A percentile compares a stretch with the other conserved stretches of the same genome.
Conservation (phyloP, 2,888 invertebrate species). For the Pandemis heparana region DNA sequence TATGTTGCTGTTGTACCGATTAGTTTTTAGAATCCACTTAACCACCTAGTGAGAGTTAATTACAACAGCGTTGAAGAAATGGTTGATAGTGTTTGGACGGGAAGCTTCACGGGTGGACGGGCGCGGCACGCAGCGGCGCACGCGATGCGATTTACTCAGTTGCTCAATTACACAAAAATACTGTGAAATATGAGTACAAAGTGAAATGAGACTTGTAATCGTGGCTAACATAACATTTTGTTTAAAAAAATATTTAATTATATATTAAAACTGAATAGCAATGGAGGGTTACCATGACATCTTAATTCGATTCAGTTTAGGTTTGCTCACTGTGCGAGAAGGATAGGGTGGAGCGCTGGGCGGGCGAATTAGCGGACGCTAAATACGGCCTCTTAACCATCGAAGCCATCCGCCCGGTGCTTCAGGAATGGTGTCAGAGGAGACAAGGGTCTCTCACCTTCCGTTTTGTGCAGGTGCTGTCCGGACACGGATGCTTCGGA, state of each 20-base stretch:
- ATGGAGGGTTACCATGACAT: too few relatives aligned
- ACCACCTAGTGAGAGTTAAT: constrained; percentile 4
- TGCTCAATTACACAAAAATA: constrained; percentile 7
- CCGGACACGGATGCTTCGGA: too few relatives aligned
- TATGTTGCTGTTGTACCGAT: not conserved
- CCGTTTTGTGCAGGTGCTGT: not conserved
- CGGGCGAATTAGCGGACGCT: not conserved
- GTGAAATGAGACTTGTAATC: constrained; percentile 6
- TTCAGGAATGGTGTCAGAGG: not conserved
- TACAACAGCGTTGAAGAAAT: constrained; percentile 5
- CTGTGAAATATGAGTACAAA: not conserved
- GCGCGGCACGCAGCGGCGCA: constrained; percentile 6
- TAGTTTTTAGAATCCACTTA: constrained; percentile 4
- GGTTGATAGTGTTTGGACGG: constrained; percentile 15
- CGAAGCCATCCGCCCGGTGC: not conserved
- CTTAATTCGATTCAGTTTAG: too few relatives aligned
- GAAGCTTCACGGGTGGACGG: constrained; percentile 39
- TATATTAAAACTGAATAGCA: too few relatives aligned
- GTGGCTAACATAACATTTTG: not conserved
- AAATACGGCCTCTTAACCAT: not conserved
- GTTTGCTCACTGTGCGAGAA: too few relatives aligned
- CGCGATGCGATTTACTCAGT: not conserved
- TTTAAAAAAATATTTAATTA: too few relatives aligned
- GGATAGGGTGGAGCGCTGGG: not conserved
- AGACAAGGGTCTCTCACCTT: not conserved